phyloP scores from a whole-genome alignment of 1,140 invertebrate genomes.

The Rhopalosiphum padi region DNA sequence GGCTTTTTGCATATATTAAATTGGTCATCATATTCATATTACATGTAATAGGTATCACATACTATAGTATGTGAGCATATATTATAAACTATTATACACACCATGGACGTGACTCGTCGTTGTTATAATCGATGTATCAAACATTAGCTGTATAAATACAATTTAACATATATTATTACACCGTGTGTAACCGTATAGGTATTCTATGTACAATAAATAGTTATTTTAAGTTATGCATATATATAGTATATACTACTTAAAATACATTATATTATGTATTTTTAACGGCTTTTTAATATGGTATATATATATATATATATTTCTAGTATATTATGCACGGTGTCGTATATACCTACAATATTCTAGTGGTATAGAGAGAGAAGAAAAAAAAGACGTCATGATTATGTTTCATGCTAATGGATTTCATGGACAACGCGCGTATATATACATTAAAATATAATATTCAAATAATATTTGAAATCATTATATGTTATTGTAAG shows the following conservation, averaged over 20 bases:
- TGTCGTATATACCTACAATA: not conserved
- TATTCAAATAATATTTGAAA: not conserved
- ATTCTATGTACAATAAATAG: not conserved
- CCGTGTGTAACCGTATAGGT: not conserved
- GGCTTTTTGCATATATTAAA: constrained; percentile 51
- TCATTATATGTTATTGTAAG: constrained; percentile 24
- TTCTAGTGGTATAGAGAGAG: not conserved
- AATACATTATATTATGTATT: constrained; percentile 18
- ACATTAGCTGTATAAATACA: not conserved
- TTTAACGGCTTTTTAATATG: not conserved
- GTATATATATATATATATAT: not conserved
- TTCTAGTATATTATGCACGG: not conserved
- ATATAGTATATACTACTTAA: not conserved
- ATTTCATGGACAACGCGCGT: not conserved
- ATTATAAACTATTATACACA: not conserved
- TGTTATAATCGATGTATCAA: constrained; percentile 33
- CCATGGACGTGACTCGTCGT: not conserved
- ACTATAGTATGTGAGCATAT: not conserved
- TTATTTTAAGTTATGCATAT: not conserved
- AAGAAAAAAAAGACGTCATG: constrained; percentile 34
- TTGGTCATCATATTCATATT: constrained; percentile 8
- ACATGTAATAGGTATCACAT: not conserved
- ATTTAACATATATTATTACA: not conserved
- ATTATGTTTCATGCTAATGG: constrained; percentile 39
- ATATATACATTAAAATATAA: not conserved